Evolutionary conservation across 2,113 vertebrate genomes (phyloP).

Genomic region (Sturnira hondurensis): DNA sequence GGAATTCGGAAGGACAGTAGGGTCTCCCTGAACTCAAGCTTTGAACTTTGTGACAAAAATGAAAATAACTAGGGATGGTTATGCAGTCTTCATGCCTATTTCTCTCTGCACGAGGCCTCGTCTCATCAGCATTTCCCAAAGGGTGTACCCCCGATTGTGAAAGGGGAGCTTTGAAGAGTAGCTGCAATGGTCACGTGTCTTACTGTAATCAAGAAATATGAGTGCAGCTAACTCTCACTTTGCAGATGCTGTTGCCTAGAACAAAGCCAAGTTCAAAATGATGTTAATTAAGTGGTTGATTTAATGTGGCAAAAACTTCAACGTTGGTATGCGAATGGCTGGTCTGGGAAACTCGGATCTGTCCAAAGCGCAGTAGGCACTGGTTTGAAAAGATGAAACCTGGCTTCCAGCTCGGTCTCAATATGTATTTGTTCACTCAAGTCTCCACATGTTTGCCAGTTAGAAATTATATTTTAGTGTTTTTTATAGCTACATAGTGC

Average conservation of each 20-base stretch:
- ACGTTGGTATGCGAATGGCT: background rate
- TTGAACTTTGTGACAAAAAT: background rate
- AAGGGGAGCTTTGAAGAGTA: background rate
- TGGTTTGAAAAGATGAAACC: background rate
- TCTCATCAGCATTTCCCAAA: background rate
- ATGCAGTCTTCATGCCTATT: background rate
- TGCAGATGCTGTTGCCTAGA: background rate
- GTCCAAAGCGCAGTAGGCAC: background rate
- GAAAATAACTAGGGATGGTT: conserved; percentile 8
- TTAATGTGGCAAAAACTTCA: background rate
- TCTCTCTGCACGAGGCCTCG: background rate
- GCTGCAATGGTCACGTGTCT: background rate
- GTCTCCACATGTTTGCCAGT: background rate
- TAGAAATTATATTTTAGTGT: background rate
- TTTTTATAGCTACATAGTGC: background rate
- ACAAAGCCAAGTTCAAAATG: background rate
- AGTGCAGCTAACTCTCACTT: background rate
- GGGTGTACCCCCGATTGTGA: background rate
- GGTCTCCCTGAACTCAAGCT: background rate
- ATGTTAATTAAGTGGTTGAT: background rate
- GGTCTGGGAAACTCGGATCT: background rate
- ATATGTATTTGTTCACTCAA: background rate
- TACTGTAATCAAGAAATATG: background rate
- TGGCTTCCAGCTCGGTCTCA: background rate
- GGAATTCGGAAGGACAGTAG: background rate